A percentile compares a stretch with the other conserved stretches of the same genome.
phyloP scores from a whole-genome alignment of 2,888 invertebrate genomes.

The Loripinus fragilis region DNA sequence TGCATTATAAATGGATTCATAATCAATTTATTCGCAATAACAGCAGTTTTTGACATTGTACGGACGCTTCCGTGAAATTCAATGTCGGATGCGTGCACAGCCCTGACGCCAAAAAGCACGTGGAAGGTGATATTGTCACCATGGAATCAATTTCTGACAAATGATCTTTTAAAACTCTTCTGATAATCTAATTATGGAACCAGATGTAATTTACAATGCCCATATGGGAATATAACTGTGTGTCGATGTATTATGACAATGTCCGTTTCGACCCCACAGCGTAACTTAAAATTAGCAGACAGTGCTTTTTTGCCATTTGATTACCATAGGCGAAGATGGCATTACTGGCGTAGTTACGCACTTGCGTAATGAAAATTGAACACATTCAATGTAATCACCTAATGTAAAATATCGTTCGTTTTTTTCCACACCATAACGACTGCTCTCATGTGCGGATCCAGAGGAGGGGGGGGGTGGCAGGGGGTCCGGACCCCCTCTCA shows the following conservation, averaged over 20 bases:
- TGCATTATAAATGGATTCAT: conserved; percentile 51
- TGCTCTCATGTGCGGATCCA: no score
- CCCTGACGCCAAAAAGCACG: conserved; percentile 49
- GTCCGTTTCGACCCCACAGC: no score
- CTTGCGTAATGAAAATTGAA: no score
- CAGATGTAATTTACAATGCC: conserved; percentile 41
- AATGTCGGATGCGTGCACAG: conserved; percentile 44
- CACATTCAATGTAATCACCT: no score
- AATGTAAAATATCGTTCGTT: no score
- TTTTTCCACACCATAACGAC: no score
- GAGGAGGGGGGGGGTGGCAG: no score
- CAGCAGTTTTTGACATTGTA: conserved; percentile 27
- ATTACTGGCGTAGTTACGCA: no score
- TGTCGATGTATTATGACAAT: not conserved
- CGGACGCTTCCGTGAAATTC: conserved; percentile 43
- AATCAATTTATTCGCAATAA: conserved; percentile 30
- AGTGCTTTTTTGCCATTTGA: no score
- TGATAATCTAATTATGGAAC: conserved; percentile 43
- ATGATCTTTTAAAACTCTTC: conserved; percentile 46
- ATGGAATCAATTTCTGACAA: conserved; percentile 46
- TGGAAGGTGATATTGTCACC: conserved; percentile 44
- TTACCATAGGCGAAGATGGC: no score
- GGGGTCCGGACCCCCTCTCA: no score
- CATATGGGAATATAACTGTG: conserved; percentile 26
- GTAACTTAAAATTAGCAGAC: no score